phyloP scores from a whole-genome alignment of 2,888 invertebrate genomes.

The Sminthurinus aureus region DNA sequence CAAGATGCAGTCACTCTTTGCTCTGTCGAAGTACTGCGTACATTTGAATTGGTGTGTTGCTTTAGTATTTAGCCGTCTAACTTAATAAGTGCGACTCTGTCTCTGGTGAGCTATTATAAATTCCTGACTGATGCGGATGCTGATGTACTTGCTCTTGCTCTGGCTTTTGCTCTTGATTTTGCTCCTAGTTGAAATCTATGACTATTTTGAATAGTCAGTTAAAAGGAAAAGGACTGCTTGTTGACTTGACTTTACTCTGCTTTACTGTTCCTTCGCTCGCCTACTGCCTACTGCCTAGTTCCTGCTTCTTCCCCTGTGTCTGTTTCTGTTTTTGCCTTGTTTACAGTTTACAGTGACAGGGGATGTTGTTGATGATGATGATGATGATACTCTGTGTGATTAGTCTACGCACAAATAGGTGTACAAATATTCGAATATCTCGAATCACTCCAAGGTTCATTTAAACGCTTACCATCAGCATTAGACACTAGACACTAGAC shows the following conservation, averaged over 20 bases:
- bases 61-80: conserved; percentile 13
- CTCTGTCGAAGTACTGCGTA: neutral
- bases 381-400: too few relatives aligned
- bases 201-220: conserved; percentile 9
- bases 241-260: too few relatives aligned
- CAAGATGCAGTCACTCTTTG: conserved; percentile 2
- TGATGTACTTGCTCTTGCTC: too few relatives aligned
- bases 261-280: neutral
- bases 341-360: neutral
- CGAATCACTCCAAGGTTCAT: too few relatives aligned
- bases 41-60: neutral
- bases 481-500: too few relatives aligned
- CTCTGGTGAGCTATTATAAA: conserved; percentile 22
- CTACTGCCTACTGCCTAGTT: neutral
- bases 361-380: too few relatives aligned
- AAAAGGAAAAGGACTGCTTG: neutral
- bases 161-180: too few relatives aligned
- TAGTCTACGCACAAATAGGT: too few relatives aligned
- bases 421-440: too few relatives aligned
- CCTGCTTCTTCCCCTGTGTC: neutral
- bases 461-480: too few relatives aligned
- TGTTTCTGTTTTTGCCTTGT: neutral
- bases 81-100: conserved; percentile 21
- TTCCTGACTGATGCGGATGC: neutral
- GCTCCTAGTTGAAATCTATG: neutral